Conservation (phyloP, 2,797 vertebrate species). For the Anisognathus igniventris region DNA sequence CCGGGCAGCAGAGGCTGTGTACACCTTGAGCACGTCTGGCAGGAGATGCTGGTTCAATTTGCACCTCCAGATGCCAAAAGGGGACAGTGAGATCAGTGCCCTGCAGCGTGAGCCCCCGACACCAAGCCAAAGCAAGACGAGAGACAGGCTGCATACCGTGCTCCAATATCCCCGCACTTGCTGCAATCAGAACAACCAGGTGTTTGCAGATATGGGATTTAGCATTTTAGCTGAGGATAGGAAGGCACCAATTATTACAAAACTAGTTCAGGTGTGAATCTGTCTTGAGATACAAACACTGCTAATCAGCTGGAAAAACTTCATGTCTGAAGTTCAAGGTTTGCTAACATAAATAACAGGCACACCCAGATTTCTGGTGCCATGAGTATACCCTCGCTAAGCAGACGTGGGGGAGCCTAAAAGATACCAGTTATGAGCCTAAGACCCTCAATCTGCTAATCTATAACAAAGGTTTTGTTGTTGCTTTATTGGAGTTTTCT, state of each 20-base stretch:
- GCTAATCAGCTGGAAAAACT: neutral
- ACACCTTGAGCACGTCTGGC: neutral
- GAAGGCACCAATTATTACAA: neutral
- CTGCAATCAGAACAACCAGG: neutral
- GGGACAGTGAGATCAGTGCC: accelerated
- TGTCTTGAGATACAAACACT: neutral
- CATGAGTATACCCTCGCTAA: neutral
- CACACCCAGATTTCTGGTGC: neutral
- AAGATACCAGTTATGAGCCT: neutral
- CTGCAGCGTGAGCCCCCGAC: accelerated
- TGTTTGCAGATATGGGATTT: neutral
- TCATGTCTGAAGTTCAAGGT: neutral
- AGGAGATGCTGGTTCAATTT: neutral
- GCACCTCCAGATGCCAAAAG: neutral
- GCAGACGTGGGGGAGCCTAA: neutral
- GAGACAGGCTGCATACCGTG: neutral
- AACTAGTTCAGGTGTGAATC: neutral
- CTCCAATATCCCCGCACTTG: neutral
- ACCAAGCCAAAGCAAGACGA: accelerated
- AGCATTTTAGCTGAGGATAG: neutral
- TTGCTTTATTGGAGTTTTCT: neutral
- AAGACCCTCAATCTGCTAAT: neutral
- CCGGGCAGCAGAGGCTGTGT: neutral
- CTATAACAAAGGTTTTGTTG: neutral
- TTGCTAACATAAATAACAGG: neutral